Base-by-base conservation (phyloP, 2,113 vertebrate genomes). In the Vulpes vulpes region DNA sequence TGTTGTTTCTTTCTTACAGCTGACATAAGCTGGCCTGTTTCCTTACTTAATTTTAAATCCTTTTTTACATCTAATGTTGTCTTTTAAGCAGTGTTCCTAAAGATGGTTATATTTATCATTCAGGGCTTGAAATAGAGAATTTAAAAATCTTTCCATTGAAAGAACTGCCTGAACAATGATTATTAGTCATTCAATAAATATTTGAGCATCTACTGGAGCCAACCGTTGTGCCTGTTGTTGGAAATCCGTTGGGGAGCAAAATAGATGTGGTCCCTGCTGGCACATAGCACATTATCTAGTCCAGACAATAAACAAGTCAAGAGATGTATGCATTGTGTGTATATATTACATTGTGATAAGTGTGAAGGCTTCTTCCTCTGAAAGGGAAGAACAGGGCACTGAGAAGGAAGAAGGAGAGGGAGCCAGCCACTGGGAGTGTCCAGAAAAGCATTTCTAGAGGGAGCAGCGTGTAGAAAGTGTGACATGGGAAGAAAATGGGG, bases 101-200 rank as follows among this genome's bases (percentile, higher is more conserved):
- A 83, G 76, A 88, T 74, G 91, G 51, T 94, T 94, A 20, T 89
- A 69, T 89, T 94, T 97, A 89, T 94, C 32, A 91, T 91, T 90
- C 74, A 35, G 60, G 76, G 12, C 85, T 94, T 79, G 16, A 94
- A 91, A 67, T 82, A 60, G 30, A 93, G 74, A 82, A 93, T 94
- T 96, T 74, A 62, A 73, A 95, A 73, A 55, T 81, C 89, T 89
- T 94, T 64, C 69, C 57, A 9, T 27, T 83, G 51, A 86, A 95
- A 95, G 85, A 30, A 84, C 83, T 62, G 20, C 78, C 62, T 60
- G 7, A 89, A 69, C 62, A 95, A 14, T 57, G 64, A 51, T n/a
- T 55, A 53, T 94, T 62, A 76, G 38, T 89, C 53, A 62, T 69
- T 90, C 32, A 35, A 51, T 49, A 95, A 79, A 59, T 60, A 20